Percentiles rank a stretch among this genome's conserved stretches.
These are phyloP conservation scores for Hydrolagus colliei DNA, from an alignment of 2,797 vertebrate genomes.

Conservation along the genomic window DNA sequence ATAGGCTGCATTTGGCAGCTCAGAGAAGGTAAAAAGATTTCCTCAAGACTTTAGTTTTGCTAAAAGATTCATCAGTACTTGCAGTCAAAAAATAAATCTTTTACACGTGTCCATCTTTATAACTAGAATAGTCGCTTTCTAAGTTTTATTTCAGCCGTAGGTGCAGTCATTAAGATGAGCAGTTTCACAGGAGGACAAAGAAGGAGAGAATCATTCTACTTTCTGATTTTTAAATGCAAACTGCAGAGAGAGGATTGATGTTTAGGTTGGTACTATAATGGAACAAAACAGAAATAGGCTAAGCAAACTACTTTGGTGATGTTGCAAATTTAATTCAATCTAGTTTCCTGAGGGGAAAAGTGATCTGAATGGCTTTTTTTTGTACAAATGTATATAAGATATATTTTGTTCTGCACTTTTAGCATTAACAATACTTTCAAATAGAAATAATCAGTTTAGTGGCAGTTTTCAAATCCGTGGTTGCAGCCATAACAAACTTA, in stretches of 20 bases:
- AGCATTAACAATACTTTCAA: background rate
- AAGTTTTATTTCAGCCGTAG: constrained; percentile 73
- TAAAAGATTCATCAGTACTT: constrained; percentile 79
- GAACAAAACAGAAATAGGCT: background rate
- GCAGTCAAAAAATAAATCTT: constrained; percentile 75
- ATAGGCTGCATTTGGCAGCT: constrained; percentile 70
- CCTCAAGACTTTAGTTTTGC: constrained; percentile 76
- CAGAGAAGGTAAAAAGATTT: constrained; percentile 68
- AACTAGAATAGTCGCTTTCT: constrained; percentile 72
- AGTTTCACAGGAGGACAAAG: constrained; percentile 63
- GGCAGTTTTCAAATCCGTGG: background rate
- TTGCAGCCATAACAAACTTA: background rate
- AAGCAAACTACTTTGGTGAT: background rate
- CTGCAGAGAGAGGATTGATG: background rate
- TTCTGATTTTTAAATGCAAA: background rate
- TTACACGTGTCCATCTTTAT: constrained; percentile 56
- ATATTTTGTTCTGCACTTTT: background rate
- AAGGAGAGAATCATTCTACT: background rate
- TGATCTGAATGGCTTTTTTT: background rate
- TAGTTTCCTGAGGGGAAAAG: background rate
- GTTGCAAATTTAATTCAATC: constrained; percentile 1
- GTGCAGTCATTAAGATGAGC: constrained; percentile 74
- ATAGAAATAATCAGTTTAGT: no score
- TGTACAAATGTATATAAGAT: background rate
- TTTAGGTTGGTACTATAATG: no score